Evolutionary conservation across 1,140 invertebrate genomes (phyloP).

Genomic region (Macrobrachium rosenbergii): DNA sequence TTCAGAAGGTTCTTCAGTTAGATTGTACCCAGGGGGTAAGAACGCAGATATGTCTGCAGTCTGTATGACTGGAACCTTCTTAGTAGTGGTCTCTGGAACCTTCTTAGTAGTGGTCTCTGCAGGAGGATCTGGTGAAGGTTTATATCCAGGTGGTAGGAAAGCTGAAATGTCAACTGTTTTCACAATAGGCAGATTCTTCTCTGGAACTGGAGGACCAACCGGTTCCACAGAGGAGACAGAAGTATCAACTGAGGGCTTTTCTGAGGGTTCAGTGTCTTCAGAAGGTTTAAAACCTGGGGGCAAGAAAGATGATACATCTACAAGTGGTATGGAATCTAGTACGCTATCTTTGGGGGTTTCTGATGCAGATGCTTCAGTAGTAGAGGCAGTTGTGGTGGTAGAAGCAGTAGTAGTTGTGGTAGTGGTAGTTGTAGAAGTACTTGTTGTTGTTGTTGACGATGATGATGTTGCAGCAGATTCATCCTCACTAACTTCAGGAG

Average conservation of each 20-base stretch:
- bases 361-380: conserved; percentile 18
- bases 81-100: conserved; percentile 22
- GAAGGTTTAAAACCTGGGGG: conserved; percentile 76
- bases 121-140: conserved; percentile 68
- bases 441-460: background rate
- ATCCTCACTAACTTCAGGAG: too few relatives aligned
- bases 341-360: background rate
- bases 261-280: conserved; percentile 17
- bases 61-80: conserved; percentile 19
- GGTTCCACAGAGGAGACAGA: background rate
- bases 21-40: conserved; percentile 16
- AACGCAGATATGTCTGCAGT: conserved; percentile 29
- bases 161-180: conserved; percentile 74
- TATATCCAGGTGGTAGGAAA: conserved; percentile 77
- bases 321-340: conserved; percentile 49
- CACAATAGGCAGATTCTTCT: conserved; percentile 11
- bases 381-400: conserved; percentile 12
- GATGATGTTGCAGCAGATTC: background rate
- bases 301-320: conserved; percentile 74
- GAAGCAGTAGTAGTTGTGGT: background rate
- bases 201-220: background rate
- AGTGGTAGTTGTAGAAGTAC: background rate
- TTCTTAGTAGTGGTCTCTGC: conserved; percentile 33
- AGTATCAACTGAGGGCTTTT: background rate
- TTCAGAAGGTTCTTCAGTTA: background rate